Percentiles rank a stretch among this genome's conserved stretches.
Conservation (phyloP, 2,113 vertebrate species). For the Chiloscyllium plagiosum region DNA sequence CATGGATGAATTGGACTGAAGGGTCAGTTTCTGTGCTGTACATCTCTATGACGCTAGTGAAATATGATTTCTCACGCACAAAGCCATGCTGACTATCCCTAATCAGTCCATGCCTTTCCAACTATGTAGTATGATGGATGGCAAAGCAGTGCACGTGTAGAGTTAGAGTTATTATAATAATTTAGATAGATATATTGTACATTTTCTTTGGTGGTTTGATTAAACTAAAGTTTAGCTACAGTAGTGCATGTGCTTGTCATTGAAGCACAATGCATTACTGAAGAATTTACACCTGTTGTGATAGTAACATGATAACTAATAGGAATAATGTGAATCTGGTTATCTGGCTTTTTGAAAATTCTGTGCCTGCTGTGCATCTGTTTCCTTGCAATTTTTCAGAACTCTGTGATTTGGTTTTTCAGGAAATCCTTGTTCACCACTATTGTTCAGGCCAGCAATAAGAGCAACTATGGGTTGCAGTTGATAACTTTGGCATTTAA, state of each 20-base stretch:
- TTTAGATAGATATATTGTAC: background rate
- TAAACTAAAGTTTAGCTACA: background rate
- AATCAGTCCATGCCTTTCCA: too few species aligned
- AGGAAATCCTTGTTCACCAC: background rate
- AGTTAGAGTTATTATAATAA: too few species aligned
- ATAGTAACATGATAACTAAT: background rate
- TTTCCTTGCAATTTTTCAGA: background rate
- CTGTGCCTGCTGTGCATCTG: background rate
- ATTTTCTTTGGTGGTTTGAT: background rate
- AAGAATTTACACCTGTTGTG: background rate
- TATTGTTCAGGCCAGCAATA: background rate
- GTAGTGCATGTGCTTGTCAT: background rate
- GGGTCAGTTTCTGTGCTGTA: too few species aligned
- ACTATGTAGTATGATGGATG: too few species aligned
- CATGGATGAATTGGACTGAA: too few species aligned
- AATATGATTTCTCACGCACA: too few species aligned
- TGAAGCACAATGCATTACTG: background rate
- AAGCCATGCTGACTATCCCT: too few species aligned
- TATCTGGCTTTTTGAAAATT: background rate
- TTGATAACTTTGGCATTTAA: background rate
- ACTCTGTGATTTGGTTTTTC: background rate
- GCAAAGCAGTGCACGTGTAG: too few species aligned
- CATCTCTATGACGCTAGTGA: too few species aligned
- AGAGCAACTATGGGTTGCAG: background rate
- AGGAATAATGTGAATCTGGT: background rate